Percentiles rank a stretch among this genome's conserved stretches.
phyloP scores from a whole-genome alignment of 1,140 invertebrate genomes.

The Maconellicoccus hirsutus region DNA sequence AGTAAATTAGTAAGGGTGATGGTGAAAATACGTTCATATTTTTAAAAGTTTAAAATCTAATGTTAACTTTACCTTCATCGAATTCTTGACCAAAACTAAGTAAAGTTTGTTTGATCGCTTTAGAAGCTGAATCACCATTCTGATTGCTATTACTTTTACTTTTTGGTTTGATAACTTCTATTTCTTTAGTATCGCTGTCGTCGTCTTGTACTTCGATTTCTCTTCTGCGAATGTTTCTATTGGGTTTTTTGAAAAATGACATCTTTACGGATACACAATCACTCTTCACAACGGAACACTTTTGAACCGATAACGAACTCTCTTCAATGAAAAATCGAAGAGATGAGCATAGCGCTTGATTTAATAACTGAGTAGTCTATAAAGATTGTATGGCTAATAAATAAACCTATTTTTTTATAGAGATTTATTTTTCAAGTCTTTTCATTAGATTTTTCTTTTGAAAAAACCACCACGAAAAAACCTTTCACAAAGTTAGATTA shows the following conservation, averaged over 20 bases:
- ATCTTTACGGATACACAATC: neutral
- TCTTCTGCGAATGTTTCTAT: constrained; percentile 67
- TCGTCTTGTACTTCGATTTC: constrained; percentile 60
- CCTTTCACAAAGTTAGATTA: too few relatives aligned
- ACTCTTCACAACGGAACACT: too few relatives aligned
- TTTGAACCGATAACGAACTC: too few relatives aligned
- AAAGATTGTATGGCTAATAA: too few relatives aligned
- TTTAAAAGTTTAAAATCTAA: neutral
- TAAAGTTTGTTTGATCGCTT: constrained; percentile 45
- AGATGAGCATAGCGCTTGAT: too few relatives aligned
- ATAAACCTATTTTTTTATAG: too few relatives aligned
- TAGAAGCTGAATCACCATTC: constrained; percentile 40
- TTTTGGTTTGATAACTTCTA: constrained; percentile 38
- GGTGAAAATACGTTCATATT: neutral
- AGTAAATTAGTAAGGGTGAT: constrained; percentile 19
- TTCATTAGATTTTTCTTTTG: too few relatives aligned
- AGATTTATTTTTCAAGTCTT: too few relatives aligned
- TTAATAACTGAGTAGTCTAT: too few relatives aligned
- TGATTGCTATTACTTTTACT: constrained; percentile 36
- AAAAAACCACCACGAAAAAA: too few relatives aligned
- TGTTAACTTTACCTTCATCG: constrained; percentile 50
- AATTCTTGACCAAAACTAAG: constrained; percentile 66
- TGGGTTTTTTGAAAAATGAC: constrained; percentile 66
- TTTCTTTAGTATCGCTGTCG: constrained; percentile 47
- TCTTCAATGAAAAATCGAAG: too few relatives aligned